These are phyloP conservation scores for Campoletis sonorensis DNA, from an alignment of 1,140 invertebrate genomes.

Conservation along the genomic window DNA sequence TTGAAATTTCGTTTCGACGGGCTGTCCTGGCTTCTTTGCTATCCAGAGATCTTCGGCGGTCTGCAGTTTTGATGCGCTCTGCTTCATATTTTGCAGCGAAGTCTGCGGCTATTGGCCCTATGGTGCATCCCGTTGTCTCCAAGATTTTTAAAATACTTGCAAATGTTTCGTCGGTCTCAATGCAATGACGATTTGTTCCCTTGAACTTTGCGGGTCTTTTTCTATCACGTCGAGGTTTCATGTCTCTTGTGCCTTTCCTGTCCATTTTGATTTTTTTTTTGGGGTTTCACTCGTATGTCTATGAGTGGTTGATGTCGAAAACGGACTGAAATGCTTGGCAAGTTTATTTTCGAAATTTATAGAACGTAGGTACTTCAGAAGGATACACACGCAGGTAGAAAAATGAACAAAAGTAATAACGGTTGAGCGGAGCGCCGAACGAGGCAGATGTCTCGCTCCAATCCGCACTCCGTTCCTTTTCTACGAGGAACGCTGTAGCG, in stretches of 20 bases:
- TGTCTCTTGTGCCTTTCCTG: conserved; percentile 30
- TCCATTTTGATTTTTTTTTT: background rate
- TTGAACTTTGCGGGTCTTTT: conserved; percentile 34
- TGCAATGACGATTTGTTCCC: conserved; percentile 38
- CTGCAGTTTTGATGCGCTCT: too few relatives aligned
- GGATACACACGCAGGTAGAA: conserved; percentile 15
- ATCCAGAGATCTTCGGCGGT: too few relatives aligned
- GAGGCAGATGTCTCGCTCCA: background rate
- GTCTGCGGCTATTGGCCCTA: too few relatives aligned
- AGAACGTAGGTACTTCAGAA: conserved; percentile 1
- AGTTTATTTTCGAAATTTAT: background rate
- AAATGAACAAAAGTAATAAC: conserved; percentile 33
- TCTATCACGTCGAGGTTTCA: conserved; percentile 30
- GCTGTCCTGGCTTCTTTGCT: too few relatives aligned
- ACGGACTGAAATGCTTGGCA: conserved; percentile 7
- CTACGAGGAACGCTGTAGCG: too few relatives aligned
- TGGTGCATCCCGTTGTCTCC: too few relatives aligned
- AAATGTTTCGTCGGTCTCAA: conserved; percentile 14
- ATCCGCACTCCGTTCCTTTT: conserved; percentile 3
- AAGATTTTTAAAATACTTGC: conserved; percentile 50
- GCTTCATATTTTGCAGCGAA: too few relatives aligned
- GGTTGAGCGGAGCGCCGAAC: conserved; percentile 4
- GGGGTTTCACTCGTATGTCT: conserved; percentile 14
- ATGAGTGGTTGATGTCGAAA: conserved; percentile 30
- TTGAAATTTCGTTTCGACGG: too few relatives aligned